Conservation (phyloP, 2,113 vertebrate genomes). For the Oryzias celebensis region DNA sequence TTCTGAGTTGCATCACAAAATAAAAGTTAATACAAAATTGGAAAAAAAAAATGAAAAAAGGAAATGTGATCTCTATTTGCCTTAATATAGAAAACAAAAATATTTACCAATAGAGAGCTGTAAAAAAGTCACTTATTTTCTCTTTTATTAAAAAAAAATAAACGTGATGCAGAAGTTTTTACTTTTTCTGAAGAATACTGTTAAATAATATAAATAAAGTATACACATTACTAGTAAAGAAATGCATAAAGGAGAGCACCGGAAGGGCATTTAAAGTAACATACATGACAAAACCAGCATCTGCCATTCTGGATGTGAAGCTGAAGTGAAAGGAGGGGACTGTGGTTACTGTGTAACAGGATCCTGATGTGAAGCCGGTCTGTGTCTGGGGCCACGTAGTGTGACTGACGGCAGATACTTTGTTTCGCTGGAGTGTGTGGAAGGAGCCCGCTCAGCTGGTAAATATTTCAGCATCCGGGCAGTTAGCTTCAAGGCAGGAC, state of each 20-base stretch:
- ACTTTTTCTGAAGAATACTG: slow-evolving; percentile 6
- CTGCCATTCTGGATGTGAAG: slow-evolving; percentile 27
- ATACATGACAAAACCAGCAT: slow-evolving; percentile 11
- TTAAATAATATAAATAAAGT: slow-evolving; percentile 52
- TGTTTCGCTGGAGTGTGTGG: slow-evolving; percentile 24
- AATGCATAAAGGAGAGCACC: slow-evolving; percentile 4
- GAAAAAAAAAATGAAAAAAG: slow-evolving; percentile 60
- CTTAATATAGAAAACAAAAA: slow-evolving; percentile 56
- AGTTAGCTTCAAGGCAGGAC: slow-evolving; percentile 29
- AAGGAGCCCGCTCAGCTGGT: slow-evolving; percentile 36
- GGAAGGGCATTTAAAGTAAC: slow-evolving; percentile 67
- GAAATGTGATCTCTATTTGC: slow-evolving; percentile 32
- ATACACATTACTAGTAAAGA: slow-evolving; percentile 37
- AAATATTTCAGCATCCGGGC: slow-evolving; percentile 67
- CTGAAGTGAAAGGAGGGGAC: slow-evolving; percentile 22
- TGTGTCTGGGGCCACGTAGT: slow-evolving; percentile 20
- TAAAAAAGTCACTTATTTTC: slow-evolving; percentile 17
- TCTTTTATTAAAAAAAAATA: too few relatives aligned
- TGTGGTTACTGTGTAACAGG: slow-evolving; percentile 29
- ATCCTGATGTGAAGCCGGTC: slow-evolving; percentile 23
- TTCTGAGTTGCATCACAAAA: too few relatives aligned
- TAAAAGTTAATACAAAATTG: background rate
- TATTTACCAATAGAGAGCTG: slow-evolving; percentile 31
- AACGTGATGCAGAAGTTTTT: too few relatives aligned
- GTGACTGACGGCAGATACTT: slow-evolving; percentile 27